Percentiles rank a stretch among this genome's conserved stretches.
Conservation (phyloP, 2,113 vertebrate genomes). For the Desmodus rotundus region DNA sequence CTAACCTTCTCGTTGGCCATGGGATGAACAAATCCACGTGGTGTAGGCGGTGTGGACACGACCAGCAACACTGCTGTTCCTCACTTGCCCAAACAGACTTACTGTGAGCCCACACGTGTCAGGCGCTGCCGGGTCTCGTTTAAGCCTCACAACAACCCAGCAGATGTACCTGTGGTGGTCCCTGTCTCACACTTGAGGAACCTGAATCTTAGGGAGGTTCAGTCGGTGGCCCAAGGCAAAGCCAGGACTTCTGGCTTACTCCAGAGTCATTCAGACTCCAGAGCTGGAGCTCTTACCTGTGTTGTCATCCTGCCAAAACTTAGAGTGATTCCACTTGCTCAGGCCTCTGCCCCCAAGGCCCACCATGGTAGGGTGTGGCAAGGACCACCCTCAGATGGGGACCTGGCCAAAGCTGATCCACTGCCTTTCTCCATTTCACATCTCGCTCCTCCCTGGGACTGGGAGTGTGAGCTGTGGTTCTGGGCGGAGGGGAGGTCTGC, state of each 20-base stretch:
- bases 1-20: background rate
- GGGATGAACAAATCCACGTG: background rate
- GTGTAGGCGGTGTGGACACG: background rate
- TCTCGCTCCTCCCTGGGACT: background rate
- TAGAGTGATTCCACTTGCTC: background rate
- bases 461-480: background rate
- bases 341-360: background rate
- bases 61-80: background rate
- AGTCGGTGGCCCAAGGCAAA: background rate
- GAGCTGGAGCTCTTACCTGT: background rate
- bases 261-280: background rate
- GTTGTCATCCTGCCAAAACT: background rate
- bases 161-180: background rate
- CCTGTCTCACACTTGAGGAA: background rate
- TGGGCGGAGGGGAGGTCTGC: background rate
- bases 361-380: rapidly evolving
- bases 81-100: background rate
- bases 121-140: background rate
- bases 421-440: background rate
- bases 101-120: background rate
- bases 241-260: background rate
- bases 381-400: background rate
- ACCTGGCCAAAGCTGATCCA: background rate
- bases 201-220: background rate
- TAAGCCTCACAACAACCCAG: background rate